These are phyloP conservation scores for Xiphorhynchus elegans DNA, from an alignment of 2,113 vertebrate genomes.

Conservation along the genomic window DNA sequence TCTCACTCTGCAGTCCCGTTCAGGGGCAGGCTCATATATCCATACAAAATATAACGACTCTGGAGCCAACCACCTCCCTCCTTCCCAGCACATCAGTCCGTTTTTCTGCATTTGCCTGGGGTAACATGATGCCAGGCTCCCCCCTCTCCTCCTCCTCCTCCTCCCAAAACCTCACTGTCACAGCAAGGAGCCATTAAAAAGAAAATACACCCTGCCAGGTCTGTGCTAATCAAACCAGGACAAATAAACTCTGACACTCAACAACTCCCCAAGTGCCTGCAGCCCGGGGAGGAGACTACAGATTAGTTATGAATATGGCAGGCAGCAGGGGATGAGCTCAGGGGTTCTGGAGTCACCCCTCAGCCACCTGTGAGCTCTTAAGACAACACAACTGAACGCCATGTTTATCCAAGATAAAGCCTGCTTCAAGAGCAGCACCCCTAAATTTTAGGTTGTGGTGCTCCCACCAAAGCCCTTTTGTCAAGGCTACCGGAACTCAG, in stretches of 20 bases:
- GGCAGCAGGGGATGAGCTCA: background rate
- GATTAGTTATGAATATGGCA: slow-evolving; percentile 73
- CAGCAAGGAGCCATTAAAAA: slow-evolving; percentile 78
- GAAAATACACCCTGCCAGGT: slow-evolving; percentile 80
- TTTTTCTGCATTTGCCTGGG: background rate
- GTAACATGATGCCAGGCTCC: slow-evolving; percentile 26
- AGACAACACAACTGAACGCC: background rate
- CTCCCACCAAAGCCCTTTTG: background rate
- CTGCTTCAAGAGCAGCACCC: background rate
- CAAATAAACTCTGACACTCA: slow-evolving; percentile 84
- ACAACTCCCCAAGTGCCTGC: slow-evolving; percentile 79
- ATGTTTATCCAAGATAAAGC: slow-evolving; percentile 37
- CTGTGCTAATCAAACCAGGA: slow-evolving; percentile 79
- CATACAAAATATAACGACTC: background rate
- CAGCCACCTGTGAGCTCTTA: background rate
- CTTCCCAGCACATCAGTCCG: background rate
- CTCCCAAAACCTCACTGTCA: slow-evolving; percentile 66
- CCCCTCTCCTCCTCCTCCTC: slow-evolving; percentile 62
- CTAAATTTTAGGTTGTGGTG: background rate
- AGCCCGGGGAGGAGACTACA: slow-evolving; percentile 62
- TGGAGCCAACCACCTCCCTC: background rate
- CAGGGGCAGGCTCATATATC: background rate
- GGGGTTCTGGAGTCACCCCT: background rate
- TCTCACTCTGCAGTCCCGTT: background rate
- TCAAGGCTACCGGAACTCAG: background rate